Evolutionary conservation across 2,113 vertebrate genomes (phyloP), one percentile per base, ranked within the genome.

Genomic region (Zosterops pallidus): DNA sequence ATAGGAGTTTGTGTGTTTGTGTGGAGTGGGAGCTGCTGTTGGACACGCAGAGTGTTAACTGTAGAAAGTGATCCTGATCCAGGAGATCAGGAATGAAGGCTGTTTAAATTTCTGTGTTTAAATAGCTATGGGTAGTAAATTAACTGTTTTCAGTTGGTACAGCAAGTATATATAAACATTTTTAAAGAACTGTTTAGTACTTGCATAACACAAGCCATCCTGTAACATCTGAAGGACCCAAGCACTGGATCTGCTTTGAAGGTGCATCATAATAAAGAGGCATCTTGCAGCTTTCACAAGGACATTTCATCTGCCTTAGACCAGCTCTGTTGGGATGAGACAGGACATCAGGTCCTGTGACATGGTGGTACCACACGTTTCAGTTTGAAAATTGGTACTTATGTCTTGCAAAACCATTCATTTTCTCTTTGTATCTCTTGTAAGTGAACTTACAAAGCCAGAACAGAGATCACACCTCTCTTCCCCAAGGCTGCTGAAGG

Each of bases 11-110:
- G 44, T 87, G 81, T 93, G 86, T 91, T 81, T 1, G 0, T 92
- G 39, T n/a, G 50, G 70, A 83, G 56, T 49, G 69, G 52, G 89
- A 96, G 84, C 87, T 94, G 82, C 91, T 84, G 53, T 69, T 75
- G 83, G 86, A 83, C 55, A 77, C 47, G 29, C 49, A 42, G 41
- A 65, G 35, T 46, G 63, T 46, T 72, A 91, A 75, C 74, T 89
- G 52, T 25, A 90, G 86, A 72, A 74, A 67, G 63, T 23, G 44
- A 55, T 57, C 63, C 68, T 74, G 35, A 72, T 79, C 63, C 56
- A 35, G 46, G 55, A 59, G 37, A 85, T 87, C 42, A 88, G 87
- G 81, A 94, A 37, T 47, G 63, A 83, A 82, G 63, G 78, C 62
- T 75, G 67, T 76, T 95, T 60, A 47, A 60, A 59, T 69, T 55